These are phyloP conservation scores for Lepidocolaptes lacrymiger DNA, from an alignment of 2,797 vertebrate genomes.

Conservation along the genomic window DNA sequence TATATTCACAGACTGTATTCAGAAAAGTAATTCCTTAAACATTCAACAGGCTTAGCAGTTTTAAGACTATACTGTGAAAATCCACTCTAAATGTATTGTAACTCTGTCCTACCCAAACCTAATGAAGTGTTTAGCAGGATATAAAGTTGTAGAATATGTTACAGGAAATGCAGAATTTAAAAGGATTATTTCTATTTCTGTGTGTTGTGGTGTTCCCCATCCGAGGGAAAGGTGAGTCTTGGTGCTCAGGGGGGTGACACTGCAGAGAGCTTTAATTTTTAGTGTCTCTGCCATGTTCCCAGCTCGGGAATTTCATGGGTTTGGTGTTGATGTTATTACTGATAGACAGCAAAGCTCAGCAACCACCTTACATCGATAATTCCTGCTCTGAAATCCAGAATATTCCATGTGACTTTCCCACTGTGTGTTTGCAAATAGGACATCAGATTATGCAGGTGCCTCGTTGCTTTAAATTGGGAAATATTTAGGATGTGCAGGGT, in stretches of 20 bases:
- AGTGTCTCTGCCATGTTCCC: fast-evolving
- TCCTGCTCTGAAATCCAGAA: neutral
- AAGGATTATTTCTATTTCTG: neutral
- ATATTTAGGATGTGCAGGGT: neutral
- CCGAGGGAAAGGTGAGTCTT: neutral
- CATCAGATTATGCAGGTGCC: neutral
- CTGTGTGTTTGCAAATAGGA: neutral
- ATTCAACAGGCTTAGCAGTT: neutral
- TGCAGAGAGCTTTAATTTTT: neutral
- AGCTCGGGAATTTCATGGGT: neutral
- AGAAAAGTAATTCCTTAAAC: neutral
- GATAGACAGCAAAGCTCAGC: neutral
- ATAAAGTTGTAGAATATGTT: neutral
- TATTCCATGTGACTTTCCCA: neutral
- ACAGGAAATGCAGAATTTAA: neutral
- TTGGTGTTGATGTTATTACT: neutral
- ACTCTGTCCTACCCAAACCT: neutral
- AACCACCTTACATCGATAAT: neutral
- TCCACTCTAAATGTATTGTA: neutral
- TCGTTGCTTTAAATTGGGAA: neutral
- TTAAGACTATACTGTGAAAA: neutral
- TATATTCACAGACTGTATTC: neutral
- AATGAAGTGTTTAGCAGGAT: neutral
- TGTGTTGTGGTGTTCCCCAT: neutral
- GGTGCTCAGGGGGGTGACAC: neutral